Conservation (phyloP, 2,797 vertebrate genomes). For the Perdix hodgsoniae region DNA sequence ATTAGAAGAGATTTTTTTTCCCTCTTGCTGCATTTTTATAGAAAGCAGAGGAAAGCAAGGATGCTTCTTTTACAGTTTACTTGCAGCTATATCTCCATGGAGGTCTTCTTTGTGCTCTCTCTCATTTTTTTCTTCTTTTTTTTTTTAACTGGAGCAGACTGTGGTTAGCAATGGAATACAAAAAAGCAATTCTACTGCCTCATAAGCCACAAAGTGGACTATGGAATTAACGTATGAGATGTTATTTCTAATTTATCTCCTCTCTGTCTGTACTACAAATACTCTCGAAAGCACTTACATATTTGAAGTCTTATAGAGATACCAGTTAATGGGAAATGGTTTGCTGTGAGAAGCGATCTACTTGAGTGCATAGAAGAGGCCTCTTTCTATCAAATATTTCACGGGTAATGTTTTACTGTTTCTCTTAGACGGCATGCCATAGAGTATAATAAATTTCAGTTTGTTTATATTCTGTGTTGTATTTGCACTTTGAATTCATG, state of each 20-base stretch:
- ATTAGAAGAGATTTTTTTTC: constrained; percentile 10
- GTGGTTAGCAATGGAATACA: constrained; percentile 67
- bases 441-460: constrained; percentile 81
- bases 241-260: constrained; percentile 70
- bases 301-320: constrained; percentile 44
- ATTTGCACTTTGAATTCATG: constrained; percentile 83
- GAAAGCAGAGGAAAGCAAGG: not conserved
- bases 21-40: not conserved
- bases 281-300: constrained; percentile 63
- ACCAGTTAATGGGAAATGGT: constrained; percentile 71
- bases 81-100: constrained; percentile 26
- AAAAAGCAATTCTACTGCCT: constrained; percentile 69
- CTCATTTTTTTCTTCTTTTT: not conserved
- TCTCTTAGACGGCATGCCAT: constrained; percentile 77
- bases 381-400: constrained; percentile 75
- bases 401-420: constrained; percentile 82
- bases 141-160: constrained; percentile 15
- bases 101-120: not conserved
- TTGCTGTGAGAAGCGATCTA: constrained; percentile 61
- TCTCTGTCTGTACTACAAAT: constrained; percentile 34
- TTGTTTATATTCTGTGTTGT: constrained; percentile 82
- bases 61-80: constrained; percentile 20
- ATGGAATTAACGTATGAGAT: constrained; percentile 71
- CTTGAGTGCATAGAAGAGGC: constrained; percentile 64
- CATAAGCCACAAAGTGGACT: constrained; percentile 71